A percentile compares a stretch with the other conserved stretches of the same genome.
These are phyloP conservation scores for Chironomus tentans DNA, from an alignment of 2,888 invertebrate genomes.

Conservation along the genomic window DNA sequence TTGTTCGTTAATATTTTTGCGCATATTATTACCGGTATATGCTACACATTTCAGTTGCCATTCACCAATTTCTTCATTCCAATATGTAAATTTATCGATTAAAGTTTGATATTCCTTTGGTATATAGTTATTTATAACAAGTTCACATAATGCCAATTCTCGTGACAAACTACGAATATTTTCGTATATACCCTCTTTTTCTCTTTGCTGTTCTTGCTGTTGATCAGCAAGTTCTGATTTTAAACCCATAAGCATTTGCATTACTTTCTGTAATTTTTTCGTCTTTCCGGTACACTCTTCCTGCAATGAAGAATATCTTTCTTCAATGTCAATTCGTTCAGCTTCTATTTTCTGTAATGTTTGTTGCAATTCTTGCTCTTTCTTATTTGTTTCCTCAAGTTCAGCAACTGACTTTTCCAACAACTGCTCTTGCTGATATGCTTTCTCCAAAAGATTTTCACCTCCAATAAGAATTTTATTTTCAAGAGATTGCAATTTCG, in stretches of 20 bases:
- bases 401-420: slow-evolving; percentile 80
- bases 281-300: slow-evolving; percentile 91
- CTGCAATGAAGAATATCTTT: slow-evolving; percentile 86
- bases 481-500: slow-evolving; percentile 82
- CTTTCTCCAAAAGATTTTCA: slow-evolving; percentile 94
- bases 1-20: slow-evolving; percentile 50
- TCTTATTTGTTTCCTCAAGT: slow-evolving; percentile 64
- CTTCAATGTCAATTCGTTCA: slow-evolving; percentile 86
- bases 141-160: slow-evolving; percentile 82
- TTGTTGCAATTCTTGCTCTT: slow-evolving; percentile 71
- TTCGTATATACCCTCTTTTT: slow-evolving; percentile 93
- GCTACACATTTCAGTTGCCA: slow-evolving; percentile 98
- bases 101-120: slow-evolving; percentile 86
- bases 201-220: slow-evolving; percentile 90
- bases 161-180: slow-evolving; percentile 81
- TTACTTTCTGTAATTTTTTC: slow-evolving; percentile 83
- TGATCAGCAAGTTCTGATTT: slow-evolving; percentile 78
- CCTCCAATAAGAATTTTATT: slow-evolving; percentile 96
- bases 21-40: slow-evolving; percentile 98
- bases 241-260: slow-evolving; percentile 75
- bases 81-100: slow-evolving; percentile 85
- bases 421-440: slow-evolving; percentile 83
- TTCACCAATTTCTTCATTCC: slow-evolving; percentile 98
- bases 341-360: slow-evolving; percentile 83
- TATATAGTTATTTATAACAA: slow-evolving; percentile 87